These are phyloP conservation scores for Macropus fuliginosus DNA, from an alignment of 2,797 vertebrate species.

Conservation along the genomic window DNA sequence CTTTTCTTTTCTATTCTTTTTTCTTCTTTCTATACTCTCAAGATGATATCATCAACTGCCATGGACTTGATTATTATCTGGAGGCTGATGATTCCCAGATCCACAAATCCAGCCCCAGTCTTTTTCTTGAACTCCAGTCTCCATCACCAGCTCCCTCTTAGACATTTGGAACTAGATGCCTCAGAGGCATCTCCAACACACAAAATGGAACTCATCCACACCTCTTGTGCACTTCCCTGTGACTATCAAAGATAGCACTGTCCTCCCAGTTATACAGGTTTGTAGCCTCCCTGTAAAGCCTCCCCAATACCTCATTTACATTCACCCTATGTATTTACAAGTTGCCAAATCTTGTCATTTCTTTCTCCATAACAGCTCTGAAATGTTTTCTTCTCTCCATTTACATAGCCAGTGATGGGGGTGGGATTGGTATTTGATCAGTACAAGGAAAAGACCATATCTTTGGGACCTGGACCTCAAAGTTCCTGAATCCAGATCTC, in stretches of 20 bases:
- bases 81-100: not conserved
- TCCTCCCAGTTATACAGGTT: not conserved
- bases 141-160: not conserved
- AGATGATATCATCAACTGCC: not conserved
- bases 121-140: not conserved
- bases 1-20: no score
- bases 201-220: not conserved
- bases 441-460: no score
- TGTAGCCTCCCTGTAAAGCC: not conserved
- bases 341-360: not conserved
- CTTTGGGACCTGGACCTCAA: no score
- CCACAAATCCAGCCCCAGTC: not conserved
- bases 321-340: not conserved
- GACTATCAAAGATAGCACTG: not conserved
- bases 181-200: not conserved
- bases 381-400: not conserved
- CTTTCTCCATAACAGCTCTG: not conserved
- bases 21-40: not conserved
- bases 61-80: not conserved
- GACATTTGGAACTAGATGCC: not conserved
- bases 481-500: no score
- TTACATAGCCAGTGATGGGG: not conserved
- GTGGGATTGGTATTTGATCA: no score
- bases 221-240: not conserved
- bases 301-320: not conserved